These are phyloP conservation scores for Caenorhabditis sp. DNA, from an alignment of 2,888 invertebrate species.

Conservation along the genomic window DNA sequence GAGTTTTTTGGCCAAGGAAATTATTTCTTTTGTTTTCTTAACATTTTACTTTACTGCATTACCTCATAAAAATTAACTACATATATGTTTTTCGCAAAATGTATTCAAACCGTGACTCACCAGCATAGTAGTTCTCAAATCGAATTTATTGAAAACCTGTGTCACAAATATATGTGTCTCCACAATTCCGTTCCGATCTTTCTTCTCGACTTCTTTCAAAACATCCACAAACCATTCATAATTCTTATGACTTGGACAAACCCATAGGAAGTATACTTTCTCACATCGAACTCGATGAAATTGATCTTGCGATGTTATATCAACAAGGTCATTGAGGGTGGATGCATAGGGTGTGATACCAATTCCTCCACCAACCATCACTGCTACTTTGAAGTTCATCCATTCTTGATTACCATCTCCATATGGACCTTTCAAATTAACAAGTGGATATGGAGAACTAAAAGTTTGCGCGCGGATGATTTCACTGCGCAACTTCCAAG, in stretches of 20 bases:
- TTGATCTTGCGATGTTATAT: slow-evolving; percentile 85
- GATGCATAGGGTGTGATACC: slow-evolving; percentile 97
- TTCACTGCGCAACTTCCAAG: slow-evolving; percentile 88
- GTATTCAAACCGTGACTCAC: no score
- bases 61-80: no score
- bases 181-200: slow-evolving; percentile 87
- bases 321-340: slow-evolving; percentile 88
- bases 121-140: slow-evolving; percentile 93
- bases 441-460: slow-evolving; percentile 57
- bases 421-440: slow-evolving; percentile 88
- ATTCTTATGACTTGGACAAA: slow-evolving; percentile 94
- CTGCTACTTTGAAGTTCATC: slow-evolving; percentile 90
- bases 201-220: slow-evolving; percentile 79
- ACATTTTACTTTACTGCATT: no score
- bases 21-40: no score
- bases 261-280: slow-evolving; percentile 95
- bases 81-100: no score
- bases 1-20: no score
- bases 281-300: slow-evolving; percentile 89
- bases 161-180: slow-evolving; percentile 98
- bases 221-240: slow-evolving; percentile 99
- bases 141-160: slow-evolving; percentile 97
- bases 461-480: slow-evolving; percentile 56
- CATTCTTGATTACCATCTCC: slow-evolving; percentile 88
- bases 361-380: slow-evolving; percentile 96